These are phyloP conservation scores for Semicossyphus pulcher DNA, from an alignment of 2,113 vertebrate genomes.

Conservation along the genomic window DNA sequence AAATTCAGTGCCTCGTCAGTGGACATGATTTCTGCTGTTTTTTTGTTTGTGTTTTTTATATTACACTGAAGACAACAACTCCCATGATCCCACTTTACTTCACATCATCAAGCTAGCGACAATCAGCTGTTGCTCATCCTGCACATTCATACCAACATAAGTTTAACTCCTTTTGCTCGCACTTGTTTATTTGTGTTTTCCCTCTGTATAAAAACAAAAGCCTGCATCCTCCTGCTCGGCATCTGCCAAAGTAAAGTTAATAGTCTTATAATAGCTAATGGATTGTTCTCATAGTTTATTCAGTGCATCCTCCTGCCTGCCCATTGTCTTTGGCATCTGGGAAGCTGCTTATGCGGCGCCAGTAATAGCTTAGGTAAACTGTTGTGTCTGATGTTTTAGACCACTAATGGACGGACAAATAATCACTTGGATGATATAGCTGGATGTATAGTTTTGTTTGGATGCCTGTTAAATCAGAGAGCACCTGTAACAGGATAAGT, in stretches of 20 bases:
- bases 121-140: neutral
- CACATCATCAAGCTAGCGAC: no score
- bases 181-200: slow-evolving; percentile 32
- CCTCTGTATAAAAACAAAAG: slow-evolving; percentile 43
- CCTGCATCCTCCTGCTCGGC: slow-evolving; percentile 44
- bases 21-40: no score
- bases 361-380: slow-evolving; percentile 57
- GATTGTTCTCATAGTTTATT: slow-evolving; percentile 70
- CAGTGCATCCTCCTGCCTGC: slow-evolving; percentile 57
- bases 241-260: slow-evolving; percentile 49
- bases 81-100: no score
- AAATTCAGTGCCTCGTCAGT: no score
- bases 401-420: slow-evolving; percentile 8
- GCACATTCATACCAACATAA: neutral
- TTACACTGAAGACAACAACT: no score
- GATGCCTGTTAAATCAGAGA: neutral
- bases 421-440: neutral
- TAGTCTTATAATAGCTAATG: slow-evolving; percentile 57
- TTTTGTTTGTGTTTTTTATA: no score
- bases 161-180: neutral
- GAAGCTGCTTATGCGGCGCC: slow-evolving; percentile 62
- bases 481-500: neutral
- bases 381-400: slow-evolving; percentile 58
- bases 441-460: neutral
- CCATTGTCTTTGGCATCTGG: slow-evolving; percentile 68